phyloP scores from a whole-genome alignment of 2,113 vertebrate genomes.

The Pseudorectes ferrugineus region DNA sequence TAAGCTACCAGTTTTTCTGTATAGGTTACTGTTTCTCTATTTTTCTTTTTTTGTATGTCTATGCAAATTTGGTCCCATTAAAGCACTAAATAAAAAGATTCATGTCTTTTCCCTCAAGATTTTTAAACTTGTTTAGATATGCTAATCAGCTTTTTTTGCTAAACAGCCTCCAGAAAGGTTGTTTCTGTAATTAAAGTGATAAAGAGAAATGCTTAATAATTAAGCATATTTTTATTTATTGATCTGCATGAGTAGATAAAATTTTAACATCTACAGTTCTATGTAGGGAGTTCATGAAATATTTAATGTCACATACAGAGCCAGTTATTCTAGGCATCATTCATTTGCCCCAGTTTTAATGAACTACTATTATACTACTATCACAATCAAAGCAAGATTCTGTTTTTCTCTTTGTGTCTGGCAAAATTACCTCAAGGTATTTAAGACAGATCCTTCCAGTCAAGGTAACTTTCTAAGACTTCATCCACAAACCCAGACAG shows the following conservation, averaged over 20 bases:
- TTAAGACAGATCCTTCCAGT: background rate
- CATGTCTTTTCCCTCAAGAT: background rate
- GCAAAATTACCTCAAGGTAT: background rate
- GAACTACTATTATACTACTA: background rate
- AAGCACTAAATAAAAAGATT: background rate
- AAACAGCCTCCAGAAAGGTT: slow-evolving; percentile 12
- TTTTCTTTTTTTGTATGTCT: background rate
- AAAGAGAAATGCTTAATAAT: slow-evolving; percentile 37
- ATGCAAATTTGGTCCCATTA: background rate
- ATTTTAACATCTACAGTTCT: slow-evolving; percentile 12
- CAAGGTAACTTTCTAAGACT: background rate
- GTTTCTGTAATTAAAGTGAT: slow-evolving; percentile 30
- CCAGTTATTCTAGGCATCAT: background rate
- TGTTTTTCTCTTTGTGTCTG: background rate
- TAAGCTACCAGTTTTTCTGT: background rate
- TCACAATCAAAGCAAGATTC: background rate
- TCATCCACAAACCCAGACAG: background rate
- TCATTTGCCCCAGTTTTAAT: background rate
- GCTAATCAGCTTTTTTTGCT: background rate
- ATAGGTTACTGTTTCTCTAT: background rate
- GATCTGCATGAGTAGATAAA: background rate
- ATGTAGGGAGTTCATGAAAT: background rate
- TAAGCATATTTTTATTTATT: slow-evolving; percentile 36
- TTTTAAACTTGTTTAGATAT: slow-evolving; percentile 25
- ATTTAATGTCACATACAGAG: background rate